A percentile compares a stretch with the other conserved stretches of the same genome.
These are phyloP conservation scores for Palythoa grandis DNA, from an alignment of 92 coral and sea anemone genomes.

Conservation along the genomic window DNA sequence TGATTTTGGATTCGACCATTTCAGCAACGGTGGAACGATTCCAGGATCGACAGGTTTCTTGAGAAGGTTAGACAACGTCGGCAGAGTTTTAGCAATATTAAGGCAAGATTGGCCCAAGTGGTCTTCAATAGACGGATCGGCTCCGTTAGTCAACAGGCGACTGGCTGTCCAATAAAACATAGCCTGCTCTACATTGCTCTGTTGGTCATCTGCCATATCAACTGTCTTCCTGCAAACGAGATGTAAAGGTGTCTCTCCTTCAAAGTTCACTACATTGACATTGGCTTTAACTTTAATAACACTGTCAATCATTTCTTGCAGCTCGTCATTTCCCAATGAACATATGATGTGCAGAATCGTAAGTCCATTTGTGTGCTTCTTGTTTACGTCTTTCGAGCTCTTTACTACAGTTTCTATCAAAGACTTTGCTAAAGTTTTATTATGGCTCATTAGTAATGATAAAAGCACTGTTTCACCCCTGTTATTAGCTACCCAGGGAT, in stretches of 20 bases:
- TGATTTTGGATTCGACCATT: slow-evolving; percentile 40
- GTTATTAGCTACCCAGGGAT: slow-evolving; percentile 24
- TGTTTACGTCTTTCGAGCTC: slow-evolving; percentile 8
- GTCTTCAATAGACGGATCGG: slow-evolving; percentile 16
- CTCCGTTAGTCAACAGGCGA: slow-evolving; percentile 35
- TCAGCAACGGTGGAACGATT: slow-evolving; percentile 15
- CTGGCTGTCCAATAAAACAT: slow-evolving; percentile 38
- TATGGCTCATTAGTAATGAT: slow-evolving; percentile 3
- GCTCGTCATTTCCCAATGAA: slow-evolving; percentile 29
- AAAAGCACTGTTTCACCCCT: slow-evolving; percentile 18
- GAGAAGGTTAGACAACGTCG: slow-evolving; percentile 8
- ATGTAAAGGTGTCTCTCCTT: slow-evolving; percentile 28
- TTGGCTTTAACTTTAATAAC: slow-evolving; percentile 32
- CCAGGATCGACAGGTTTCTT: slow-evolving; percentile 5
- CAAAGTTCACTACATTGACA: not conserved
- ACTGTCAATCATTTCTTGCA: slow-evolving; percentile 32
- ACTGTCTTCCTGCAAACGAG: slow-evolving; percentile 14
- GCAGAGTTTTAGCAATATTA: slow-evolving; percentile 8
- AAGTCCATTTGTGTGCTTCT: slow-evolving; percentile 46
- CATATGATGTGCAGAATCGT: slow-evolving; percentile 33
- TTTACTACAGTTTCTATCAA: not conserved
- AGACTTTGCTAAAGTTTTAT: slow-evolving; percentile 1
- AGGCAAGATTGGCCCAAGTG: not conserved
- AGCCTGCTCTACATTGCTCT: not conserved
- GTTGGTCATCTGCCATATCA: not conserved